Evolutionary conservation across 2,797 vertebrate genomes (phyloP).

Genomic region (Neosilurus hyrtlii): DNA sequence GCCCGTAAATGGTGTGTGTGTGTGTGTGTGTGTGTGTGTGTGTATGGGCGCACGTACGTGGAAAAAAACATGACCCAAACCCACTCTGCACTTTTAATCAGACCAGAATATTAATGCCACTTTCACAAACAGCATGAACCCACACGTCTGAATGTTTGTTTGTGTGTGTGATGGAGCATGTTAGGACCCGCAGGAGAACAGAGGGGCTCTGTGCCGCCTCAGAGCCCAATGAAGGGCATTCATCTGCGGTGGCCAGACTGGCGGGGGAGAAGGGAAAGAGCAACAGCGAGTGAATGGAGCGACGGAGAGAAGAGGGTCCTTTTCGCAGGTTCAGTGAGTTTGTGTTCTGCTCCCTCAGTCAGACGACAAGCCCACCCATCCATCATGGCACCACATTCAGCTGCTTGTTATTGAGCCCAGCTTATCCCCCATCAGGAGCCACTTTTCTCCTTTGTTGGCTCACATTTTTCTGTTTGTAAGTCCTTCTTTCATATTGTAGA

Average conservation of each 20-base stretch:
- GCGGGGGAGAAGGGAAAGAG: slow-evolving; percentile 51
- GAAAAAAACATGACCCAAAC: not conserved
- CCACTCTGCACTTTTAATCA: slow-evolving; percentile 13
- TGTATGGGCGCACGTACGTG: no score
- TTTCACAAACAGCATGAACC: slow-evolving; percentile 64
- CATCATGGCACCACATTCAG: slow-evolving; percentile 33
- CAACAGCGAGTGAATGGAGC: slow-evolving; percentile 12
- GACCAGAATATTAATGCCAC: slow-evolving; percentile 55
- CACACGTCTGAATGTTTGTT: slow-evolving; percentile 49
- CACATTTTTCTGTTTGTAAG: not conserved
- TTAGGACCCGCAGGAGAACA: slow-evolving; percentile 60
- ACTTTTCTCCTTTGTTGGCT: not conserved
- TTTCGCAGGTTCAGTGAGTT: slow-evolving; percentile 54
- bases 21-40: not conserved
- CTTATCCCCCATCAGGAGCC: not conserved
- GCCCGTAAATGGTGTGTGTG: slow-evolving; percentile 4
- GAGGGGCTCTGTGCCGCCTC: slow-evolving; percentile 66
- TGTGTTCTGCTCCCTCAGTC: slow-evolving; percentile 18
- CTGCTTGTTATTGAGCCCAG: not conserved
- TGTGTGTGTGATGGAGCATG: slow-evolving; percentile 46
- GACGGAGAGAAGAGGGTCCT: not conserved
- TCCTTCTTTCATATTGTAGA: slow-evolving; percentile 5
- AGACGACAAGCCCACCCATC: slow-evolving; percentile 35
- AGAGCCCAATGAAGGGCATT: slow-evolving; percentile 68
- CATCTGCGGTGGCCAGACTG: slow-evolving; percentile 54